These are phyloP conservation scores for Balaenoptera acutorostrata DNA, from an alignment of 2,113 vertebrate species.

Conservation along the genomic window DNA sequence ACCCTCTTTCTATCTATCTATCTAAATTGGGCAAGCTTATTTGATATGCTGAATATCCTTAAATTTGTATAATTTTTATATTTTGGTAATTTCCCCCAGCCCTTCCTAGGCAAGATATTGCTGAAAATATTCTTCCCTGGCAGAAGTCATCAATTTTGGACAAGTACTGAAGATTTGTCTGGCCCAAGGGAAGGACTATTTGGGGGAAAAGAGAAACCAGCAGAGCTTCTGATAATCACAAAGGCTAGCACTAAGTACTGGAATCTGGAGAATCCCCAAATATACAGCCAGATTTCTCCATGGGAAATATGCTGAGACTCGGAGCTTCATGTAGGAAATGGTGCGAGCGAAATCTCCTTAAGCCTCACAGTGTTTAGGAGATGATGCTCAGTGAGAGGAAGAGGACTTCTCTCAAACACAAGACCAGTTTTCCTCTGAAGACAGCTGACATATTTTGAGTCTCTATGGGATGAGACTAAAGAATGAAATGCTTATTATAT, in stretches of 20 bases:
- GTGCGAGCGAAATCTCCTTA: not conserved
- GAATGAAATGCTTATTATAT: not conserved
- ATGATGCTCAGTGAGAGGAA: not conserved
- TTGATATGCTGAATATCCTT: not conserved
- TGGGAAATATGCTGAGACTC: not conserved
- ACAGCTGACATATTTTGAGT: not conserved
- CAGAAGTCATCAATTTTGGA: not conserved
- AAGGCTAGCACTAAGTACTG: not conserved
- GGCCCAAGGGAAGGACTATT: not conserved
- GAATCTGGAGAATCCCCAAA: not conserved
- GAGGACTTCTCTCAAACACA: not conserved
- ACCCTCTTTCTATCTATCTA: not conserved
- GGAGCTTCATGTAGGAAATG: not conserved
- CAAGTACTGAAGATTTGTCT: not conserved
- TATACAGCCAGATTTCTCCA: not conserved
- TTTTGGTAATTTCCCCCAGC: not conserved
- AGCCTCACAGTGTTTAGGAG: not conserved
- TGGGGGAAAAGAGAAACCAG: not conserved
- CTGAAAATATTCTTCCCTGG: not conserved
- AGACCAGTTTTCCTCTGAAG: not conserved
- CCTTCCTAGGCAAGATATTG: not conserved
- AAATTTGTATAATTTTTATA: not conserved
- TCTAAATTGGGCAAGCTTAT: not conserved
- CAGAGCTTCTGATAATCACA: not conserved
- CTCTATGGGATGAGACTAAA: not conserved